Base-by-base conservation (phyloP, 2,113 vertebrate genomes). In the Anarhynchus alexandrinus region DNA sequence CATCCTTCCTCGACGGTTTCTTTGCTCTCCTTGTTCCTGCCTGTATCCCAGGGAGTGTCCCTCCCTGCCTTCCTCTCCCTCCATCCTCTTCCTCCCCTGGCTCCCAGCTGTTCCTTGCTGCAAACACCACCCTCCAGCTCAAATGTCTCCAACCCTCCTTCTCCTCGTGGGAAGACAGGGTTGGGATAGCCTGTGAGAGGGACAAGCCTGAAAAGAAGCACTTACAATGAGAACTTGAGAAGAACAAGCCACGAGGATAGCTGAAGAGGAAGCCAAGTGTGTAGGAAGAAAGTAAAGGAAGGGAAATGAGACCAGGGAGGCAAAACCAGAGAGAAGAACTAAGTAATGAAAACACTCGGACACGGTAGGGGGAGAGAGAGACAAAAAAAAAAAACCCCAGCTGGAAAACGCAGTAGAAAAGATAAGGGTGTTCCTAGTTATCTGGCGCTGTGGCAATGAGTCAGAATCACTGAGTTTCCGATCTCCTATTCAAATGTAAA, bases 401-500 rank as follows among this genome's bases (percentile, higher is more conserved):
- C 86, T 96, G 94, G 80, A 70, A 90, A 93, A 65, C 0, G 2
- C 55, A 87, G 36, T 23, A 82, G 77, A 93, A 95, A 93, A 94
- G 86, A 96, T 90, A 95, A 95, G 87, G 74, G 65, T 93, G 62
- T 72, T 95, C 74, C 61, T 52, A 87, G 73, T 89, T 94, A 84
- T 87, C 86, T 95, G 61, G 25, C 0, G 0, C 78, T 72, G 70
- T 91, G 58, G 74, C 71, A 96, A 32, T 93, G 93, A 96, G 74
- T 96, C 94, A 91, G 93, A 96, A 95, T 88, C 82, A 66, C 78
- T 1, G 7, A 94, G 58, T 88, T 95, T 95, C 84, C 22, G 27
- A 91, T 96, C 95, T 91, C 61, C 91, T 79, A 93, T 92, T 93
- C 82, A 95, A 95, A 96, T 62, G 62, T 83, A 95, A 96, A 95